Conservation (phyloP, 1,140 invertebrate genomes). For the Mamestra configurata region DNA sequence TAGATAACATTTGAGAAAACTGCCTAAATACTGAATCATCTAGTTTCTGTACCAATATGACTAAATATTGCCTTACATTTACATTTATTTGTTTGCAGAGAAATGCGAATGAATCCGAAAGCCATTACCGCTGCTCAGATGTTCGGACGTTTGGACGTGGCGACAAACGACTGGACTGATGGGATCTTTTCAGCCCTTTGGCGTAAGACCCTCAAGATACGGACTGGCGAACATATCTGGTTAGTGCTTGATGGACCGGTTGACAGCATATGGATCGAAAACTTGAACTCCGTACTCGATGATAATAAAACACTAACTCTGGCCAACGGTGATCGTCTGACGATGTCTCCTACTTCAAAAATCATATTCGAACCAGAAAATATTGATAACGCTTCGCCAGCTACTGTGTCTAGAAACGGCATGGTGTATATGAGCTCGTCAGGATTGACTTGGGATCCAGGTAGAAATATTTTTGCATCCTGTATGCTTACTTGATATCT, state of each 20-base stretch:
- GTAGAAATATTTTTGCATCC: slow-evolving; percentile 65
- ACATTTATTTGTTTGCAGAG: slow-evolving; percentile 87
- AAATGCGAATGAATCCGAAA: slow-evolving; percentile 99
- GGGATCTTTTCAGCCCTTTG: slow-evolving; percentile 99
- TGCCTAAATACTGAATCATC: too few species aligned
- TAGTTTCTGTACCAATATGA: too few species aligned
- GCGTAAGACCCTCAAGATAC: slow-evolving; percentile 97
- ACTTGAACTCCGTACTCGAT: slow-evolving; percentile 98
- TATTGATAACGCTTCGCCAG: slow-evolving; percentile 98
- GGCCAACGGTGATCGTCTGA: slow-evolving; percentile 97
- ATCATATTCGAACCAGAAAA: slow-evolving; percentile 99
- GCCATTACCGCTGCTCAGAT: slow-evolving; percentile 99
- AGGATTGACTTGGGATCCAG: slow-evolving; percentile 96
- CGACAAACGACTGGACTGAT: slow-evolving; percentile 99
- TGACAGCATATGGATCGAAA: slow-evolving; percentile 99
- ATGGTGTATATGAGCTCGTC: slow-evolving; percentile 99
- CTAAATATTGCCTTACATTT: neutral
- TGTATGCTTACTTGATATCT: neutral
- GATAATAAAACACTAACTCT: slow-evolving; percentile 98
- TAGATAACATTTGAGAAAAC: too few species aligned
- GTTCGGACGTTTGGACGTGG: slow-evolving; percentile 98
- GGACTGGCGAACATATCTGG: slow-evolving; percentile 96
- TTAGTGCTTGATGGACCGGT: slow-evolving; percentile 98
- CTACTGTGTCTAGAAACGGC: slow-evolving; percentile 98
- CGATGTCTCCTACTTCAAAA: slow-evolving; percentile 97